phyloP scores from a whole-genome alignment of 1,140 invertebrate species.

The Pararge aegeria region DNA sequence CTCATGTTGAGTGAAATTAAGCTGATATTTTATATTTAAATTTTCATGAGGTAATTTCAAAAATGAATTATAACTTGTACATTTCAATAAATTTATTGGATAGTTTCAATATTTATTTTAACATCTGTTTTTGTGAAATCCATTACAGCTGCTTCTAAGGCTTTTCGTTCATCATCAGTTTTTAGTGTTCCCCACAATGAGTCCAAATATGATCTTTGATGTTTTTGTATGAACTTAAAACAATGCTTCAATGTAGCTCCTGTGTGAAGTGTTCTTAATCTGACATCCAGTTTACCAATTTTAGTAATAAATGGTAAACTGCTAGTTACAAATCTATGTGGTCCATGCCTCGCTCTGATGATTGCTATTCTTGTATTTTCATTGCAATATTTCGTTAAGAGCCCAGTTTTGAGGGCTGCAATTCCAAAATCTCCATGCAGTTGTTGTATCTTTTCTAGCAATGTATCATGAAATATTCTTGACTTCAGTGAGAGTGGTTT shows the following conservation, averaged over 20 bases:
- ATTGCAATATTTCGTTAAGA: constrained; percentile 89
- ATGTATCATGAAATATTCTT: constrained; percentile 79
- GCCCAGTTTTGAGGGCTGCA: constrained; percentile 84
- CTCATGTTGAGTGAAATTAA: too few species aligned
- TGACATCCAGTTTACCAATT: constrained; percentile 82
- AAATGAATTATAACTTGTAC: background rate
- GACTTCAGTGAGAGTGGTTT: constrained; percentile 81
- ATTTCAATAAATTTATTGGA: constrained; percentile 32
- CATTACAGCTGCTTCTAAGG: constrained; percentile 78
- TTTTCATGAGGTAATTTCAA: background rate
- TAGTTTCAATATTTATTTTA: constrained; percentile 59
- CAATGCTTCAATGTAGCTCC: constrained; percentile 90
- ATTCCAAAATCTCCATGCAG: constrained; percentile 87
- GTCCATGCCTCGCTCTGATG: constrained; percentile 85
- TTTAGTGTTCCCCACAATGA: constrained; percentile 79
- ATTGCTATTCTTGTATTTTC: constrained; percentile 86
- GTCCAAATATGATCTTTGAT: constrained; percentile 82
- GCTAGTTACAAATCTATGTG: constrained; percentile 85
- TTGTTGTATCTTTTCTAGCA: constrained; percentile 83
- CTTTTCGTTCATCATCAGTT: constrained; percentile 79
- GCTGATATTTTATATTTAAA: too few species aligned
- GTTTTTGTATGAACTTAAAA: constrained; percentile 85
- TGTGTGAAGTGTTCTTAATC: constrained; percentile 84
- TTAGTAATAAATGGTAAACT: constrained; percentile 83
- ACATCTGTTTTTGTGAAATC: constrained; percentile 75